These are phyloP conservation scores for Drosophila subpulchrella DNA, from an alignment of 1,140 invertebrate genomes.

Conservation along the genomic window DNA sequence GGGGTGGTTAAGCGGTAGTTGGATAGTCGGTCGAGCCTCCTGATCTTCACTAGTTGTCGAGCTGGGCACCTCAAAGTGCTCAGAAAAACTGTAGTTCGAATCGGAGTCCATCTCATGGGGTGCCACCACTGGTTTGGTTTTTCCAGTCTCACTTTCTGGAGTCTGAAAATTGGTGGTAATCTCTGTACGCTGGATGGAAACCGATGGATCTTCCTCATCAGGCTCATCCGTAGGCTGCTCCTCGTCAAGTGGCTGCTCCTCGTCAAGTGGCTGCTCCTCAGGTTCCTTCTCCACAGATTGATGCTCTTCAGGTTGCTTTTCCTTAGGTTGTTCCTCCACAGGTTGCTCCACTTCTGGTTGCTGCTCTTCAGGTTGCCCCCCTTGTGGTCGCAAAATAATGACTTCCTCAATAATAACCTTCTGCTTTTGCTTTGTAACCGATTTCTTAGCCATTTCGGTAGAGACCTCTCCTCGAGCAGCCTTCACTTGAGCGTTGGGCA, in stretches of 20 bases:
- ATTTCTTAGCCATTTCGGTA: background rate
- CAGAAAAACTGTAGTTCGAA: constrained; percentile 83
- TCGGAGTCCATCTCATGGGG: constrained; percentile 71
- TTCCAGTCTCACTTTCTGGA: background rate
- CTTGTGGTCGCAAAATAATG: background rate
- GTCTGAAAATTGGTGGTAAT: constrained; percentile 37
- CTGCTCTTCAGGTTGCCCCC: background rate
- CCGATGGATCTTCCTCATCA: background rate
- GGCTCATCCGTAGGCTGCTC: background rate
- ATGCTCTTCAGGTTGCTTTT: background rate
- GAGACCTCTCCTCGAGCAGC: constrained; percentile 14
- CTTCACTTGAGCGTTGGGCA: constrained; percentile 51
- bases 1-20: constrained; percentile 8
- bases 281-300: background rate
- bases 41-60: constrained; percentile 43
- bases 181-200: constrained; percentile 41
- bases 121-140: background rate
- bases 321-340: background rate
- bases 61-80: constrained; percentile 75
- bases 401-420: background rate
- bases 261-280: background rate
- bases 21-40: background rate
- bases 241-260: background rate
- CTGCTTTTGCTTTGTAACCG: background rate
- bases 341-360: background rate